Evolutionary conservation across 2,888 invertebrate species (phyloP), one percentile per base, ranked within the genome.

Genomic region (Poecilus cupreus): DNA sequence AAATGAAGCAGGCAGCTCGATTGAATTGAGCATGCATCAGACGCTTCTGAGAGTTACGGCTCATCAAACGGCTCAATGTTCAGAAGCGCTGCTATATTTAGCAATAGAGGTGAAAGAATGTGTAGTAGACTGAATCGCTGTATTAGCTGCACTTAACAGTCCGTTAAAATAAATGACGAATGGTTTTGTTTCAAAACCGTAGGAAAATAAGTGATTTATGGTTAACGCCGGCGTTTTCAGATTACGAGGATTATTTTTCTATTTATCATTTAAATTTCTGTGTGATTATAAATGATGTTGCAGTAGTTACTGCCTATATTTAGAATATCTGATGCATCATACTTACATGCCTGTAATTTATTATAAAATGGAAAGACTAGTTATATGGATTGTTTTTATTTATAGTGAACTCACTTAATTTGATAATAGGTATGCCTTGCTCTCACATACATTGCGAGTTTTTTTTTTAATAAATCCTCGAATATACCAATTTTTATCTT

Each of bases 101-200:
- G 60, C 60, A 22, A 60, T 22, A 54, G 60, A 60, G 60, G 26
- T 24, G 74, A 74, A 74, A 74, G 74, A 74, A 74, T 74, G 74
- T 49, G 11, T 57, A 26, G n/a, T 32, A 37, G 64, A 22, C 64
- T 64, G 64, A 64, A 72, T 57, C 76, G 20, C 20, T 39, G 22
- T 60, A 77, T 77, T 77, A 77, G 22, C 57, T 77, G 16, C 76
- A 77, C 37, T 77, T 77, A 77, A 60, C 76, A 77, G 76, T 77
- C 76, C 76, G 76, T 77, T 57, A 77, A 77, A 77, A 77, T 77
- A 77, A 77, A 57, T 77, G 76, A 39, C 37, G 76, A 39, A 57
- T 57, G 39, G 76, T 77, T 77, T 77, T 77, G 76, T 77, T 77
- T 8, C 22, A 46, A 6, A 22, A 39, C 57, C 18, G 37, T 16